Conservation (phyloP, 2,888 invertebrate genomes). For the Hypomecis atomaria region DNA sequence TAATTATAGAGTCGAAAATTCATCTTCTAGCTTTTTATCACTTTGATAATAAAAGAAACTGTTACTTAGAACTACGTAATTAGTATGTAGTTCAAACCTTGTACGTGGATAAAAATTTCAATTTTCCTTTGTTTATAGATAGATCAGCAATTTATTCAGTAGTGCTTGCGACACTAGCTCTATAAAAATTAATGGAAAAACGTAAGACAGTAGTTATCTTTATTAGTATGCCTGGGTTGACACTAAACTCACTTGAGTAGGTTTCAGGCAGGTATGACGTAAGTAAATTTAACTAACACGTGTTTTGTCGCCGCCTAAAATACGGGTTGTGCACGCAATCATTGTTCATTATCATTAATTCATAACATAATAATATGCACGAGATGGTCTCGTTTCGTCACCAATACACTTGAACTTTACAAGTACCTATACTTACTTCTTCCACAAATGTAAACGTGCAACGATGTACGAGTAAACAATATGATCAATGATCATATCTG, state of each 20-base stretch:
- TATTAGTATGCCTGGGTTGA: constrained; percentile 29
- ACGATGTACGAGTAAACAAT: no score
- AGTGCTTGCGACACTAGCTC: constrained; percentile 10
- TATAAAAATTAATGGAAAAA: constrained; percentile 30
- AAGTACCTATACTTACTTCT: no score
- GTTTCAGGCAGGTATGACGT: constrained; percentile 20
- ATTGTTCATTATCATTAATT: no score
- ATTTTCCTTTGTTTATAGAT: constrained; percentile 15
- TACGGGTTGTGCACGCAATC: no score
- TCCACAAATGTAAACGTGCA: no score
- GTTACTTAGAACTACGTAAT: not conserved
- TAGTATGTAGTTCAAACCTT: not conserved
- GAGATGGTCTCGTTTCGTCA: no score
- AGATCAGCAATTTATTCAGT: constrained; percentile 12
- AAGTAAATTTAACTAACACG: constrained; percentile 18
- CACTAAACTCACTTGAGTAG: constrained; percentile 17
- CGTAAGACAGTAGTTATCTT: constrained; percentile 18
- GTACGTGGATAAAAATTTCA: constrained; percentile 6
- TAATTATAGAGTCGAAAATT: no score
- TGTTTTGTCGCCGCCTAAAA: constrained; percentile 1
- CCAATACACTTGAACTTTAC: no score
- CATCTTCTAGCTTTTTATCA: not conserved
- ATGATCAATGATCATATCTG: no score
- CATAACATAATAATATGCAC: no score
- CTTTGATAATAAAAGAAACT: not conserved